A percentile compares a stretch with the other conserved stretches of the same genome.
phyloP scores from a whole-genome alignment of 2,888 invertebrate species.

The Leucophenga maculata region DNA sequence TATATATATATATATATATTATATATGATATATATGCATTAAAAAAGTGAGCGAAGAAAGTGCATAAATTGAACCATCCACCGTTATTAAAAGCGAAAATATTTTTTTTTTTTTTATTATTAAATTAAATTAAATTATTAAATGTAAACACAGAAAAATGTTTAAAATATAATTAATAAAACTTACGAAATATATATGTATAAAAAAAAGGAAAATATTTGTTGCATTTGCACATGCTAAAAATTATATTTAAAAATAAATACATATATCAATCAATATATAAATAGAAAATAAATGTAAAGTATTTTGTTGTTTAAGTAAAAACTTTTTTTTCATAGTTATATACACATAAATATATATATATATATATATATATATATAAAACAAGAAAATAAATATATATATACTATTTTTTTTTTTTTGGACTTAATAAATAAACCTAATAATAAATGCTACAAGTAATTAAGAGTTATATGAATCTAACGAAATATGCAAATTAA shows the following conservation, averaged over 20 bases:
- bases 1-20: conserved; percentile 7
- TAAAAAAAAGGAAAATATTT: neutral
- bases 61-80: conserved; percentile 67
- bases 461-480: no score
- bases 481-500: neutral
- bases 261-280: neutral
- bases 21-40: no score
- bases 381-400: neutral
- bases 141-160: conserved; percentile 16
- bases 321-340: conserved; percentile 14
- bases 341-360: neutral
- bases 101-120: conserved; percentile 8
- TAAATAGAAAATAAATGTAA: conserved; percentile 47
- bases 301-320: conserved; percentile 55
- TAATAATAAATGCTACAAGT: neutral
- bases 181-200: neutral
- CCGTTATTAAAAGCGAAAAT: conserved; percentile 60
- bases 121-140: conserved; percentile 12
- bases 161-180: conserved; percentile 13
- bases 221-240: conserved; percentile 4
- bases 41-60: no score
- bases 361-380: neutral
- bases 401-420: neutral
- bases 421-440: neutral
- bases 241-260: conserved; percentile 2